Evolutionary conservation across 1,140 invertebrate genomes (phyloP).

Genomic region (Mya arenaria): DNA sequence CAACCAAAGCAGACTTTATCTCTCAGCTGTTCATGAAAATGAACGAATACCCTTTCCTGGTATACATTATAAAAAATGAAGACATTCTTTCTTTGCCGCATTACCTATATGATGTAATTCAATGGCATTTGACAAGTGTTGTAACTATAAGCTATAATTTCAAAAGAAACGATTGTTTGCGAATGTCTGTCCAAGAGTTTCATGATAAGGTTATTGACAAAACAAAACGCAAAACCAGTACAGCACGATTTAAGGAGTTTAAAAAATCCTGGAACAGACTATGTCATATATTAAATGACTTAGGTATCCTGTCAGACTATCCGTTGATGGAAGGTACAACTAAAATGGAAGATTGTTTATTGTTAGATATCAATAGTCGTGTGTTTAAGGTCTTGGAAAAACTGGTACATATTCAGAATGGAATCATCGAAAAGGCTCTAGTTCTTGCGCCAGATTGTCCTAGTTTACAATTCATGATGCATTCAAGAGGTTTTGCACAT

Average conservation of each 20-base stretch:
- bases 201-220: not conserved
- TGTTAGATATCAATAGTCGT: conserved; percentile 4
- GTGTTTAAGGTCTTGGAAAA: conserved; percentile 1
- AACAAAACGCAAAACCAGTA: not conserved
- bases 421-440: conserved; percentile 12
- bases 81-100: not conserved
- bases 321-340: not conserved
- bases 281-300: not conserved
- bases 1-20: conserved; percentile 8
- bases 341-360: conserved; percentile 22
- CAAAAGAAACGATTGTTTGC: conserved; percentile 16
- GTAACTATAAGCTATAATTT: conserved; percentile 9
- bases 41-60: not conserved
- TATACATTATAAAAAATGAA: not conserved
- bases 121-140: conserved; percentile 21
- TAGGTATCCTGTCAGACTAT: not conserved
- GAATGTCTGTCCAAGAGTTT: conserved; percentile 12
- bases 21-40: not conserved
- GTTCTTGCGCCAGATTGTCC: not conserved
- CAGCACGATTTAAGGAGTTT: conserved; percentile 16
- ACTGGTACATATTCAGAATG: conserved; percentile 27
- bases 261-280: not conserved
- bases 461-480: conserved; percentile 20
- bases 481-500: not conserved
- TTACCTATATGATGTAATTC: conserved; percentile 7